These are phyloP conservation scores for Papilio glaucus DNA, from an alignment of 1,140 invertebrate genomes.

Conservation along the genomic window DNA sequence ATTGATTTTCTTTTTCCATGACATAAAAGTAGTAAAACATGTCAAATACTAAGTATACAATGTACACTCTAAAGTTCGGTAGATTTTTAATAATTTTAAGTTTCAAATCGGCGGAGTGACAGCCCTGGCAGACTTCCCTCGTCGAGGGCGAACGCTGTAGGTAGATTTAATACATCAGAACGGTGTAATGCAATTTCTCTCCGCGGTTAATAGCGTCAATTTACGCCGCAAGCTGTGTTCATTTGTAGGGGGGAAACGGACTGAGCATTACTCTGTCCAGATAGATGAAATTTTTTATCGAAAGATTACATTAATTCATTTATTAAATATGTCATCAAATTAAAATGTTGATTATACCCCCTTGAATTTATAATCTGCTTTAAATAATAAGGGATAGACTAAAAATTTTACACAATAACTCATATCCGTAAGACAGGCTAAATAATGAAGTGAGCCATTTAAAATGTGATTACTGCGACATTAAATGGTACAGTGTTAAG, in stretches of 20 bases:
- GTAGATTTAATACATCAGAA: slow-evolving; percentile 59
- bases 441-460: background rate
- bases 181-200: slow-evolving; percentile 57
- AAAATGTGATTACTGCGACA: slow-evolving; percentile 35
- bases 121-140: background rate
- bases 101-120: too few species aligned
- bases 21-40: too few species aligned
- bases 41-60: too few species aligned
- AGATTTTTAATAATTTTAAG: too few species aligned
- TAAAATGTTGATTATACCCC: background rate
- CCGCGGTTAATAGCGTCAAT: slow-evolving; percentile 59
- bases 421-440: background rate
- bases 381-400: background rate
- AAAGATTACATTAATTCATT: background rate
- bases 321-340: background rate
- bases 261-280: background rate
- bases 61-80: too few species aligned
- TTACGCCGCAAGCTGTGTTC: slow-evolving; percentile 61
- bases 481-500: slow-evolving; percentile 33
- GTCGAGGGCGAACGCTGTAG: slow-evolving; percentile 36
- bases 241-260: slow-evolving; percentile 43
- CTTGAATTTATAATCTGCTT: background rate
- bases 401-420: background rate
- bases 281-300: background rate
- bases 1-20: too few species aligned